Conservation (phyloP, 2,113 vertebrate species). For the Chionodraco myersi region DNA sequence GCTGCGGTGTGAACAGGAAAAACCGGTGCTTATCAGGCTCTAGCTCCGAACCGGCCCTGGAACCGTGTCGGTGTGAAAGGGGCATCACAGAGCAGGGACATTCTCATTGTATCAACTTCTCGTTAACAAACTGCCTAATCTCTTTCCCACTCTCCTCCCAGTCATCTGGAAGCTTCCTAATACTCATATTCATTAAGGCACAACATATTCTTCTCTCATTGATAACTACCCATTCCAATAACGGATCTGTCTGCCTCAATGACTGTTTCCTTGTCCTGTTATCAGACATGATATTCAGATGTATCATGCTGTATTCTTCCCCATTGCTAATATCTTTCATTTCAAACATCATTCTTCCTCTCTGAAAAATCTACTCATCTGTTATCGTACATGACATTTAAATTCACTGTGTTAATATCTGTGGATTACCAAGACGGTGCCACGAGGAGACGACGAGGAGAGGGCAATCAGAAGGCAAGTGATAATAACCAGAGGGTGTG, state of each 20-base stretch:
- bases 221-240: constrained; percentile 45
- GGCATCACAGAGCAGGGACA: background rate
- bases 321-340: constrained; percentile 37
- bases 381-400: constrained; percentile 56
- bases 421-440: constrained; percentile 20
- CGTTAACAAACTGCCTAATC: constrained; percentile 62
- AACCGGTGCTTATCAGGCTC: too few relatives aligned
- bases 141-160: constrained; percentile 3
- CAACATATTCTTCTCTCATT: constrained; percentile 25
- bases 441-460: constrained; percentile 33
- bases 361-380: constrained; percentile 26
- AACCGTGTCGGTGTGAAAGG: too few relatives aligned
- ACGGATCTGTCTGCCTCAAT: constrained; percentile 33
- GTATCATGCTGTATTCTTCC: constrained; percentile 22
- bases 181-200: constrained; percentile 39
- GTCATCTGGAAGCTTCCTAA: constrained; percentile 25
- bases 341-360: constrained; percentile 37
- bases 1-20: too few relatives aligned
- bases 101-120: constrained; percentile 42
- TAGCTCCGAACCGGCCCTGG: too few relatives aligned
- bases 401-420: constrained; percentile 50
- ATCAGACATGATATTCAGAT: constrained; percentile 56
- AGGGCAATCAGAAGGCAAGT: background rate
- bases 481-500: constrained; percentile 17
- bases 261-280: constrained; percentile 30